Base-by-base conservation (phyloP, 2,797 vertebrate species). In the Molossus molossus region DNA sequence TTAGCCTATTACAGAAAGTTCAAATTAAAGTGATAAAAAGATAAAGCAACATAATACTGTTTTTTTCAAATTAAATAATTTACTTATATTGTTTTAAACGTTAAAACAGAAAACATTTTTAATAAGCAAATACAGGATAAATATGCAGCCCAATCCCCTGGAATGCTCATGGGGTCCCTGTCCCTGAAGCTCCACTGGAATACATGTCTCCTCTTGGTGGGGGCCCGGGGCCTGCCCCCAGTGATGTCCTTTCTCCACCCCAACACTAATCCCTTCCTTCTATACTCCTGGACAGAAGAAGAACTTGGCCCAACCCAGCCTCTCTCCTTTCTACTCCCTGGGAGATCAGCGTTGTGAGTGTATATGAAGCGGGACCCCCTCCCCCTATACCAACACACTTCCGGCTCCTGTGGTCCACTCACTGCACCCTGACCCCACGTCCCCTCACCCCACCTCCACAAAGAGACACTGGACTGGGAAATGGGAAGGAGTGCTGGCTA, bases 391-490 rank as follows among this genome's bases (percentile, higher is more conserved):
- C 9, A 20, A 25, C 65, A 17, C 37, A 48, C 77, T 70, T 77
- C 37, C 53, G n/a, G 45, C 25, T 72, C 40, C 65, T 81, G 70
- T 67, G 64, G 84, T 89, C 87, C 79, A 87, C 90, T 93, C 91
- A 93, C 91, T 96, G 92, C 85, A 17, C 21, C 80, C 64, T 94
- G 90, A 86, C 58, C 79, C 90, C 11, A 58, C 57, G 5, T 73
- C 45, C 50, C 45, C 67, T 33, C 8, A 18, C 33, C 33, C 37
- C 6, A 67, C 21, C 27, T 89, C 40, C 50, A 75, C 69, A 21
- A 23, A 33, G 72, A 73, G n/a, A 94, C 55, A 92, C 60, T 88
- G 69, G 64, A 85, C 94, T 10, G 75, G 76, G 67, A 81, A 37
- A 13, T 6, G 37, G 33, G 83, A 70, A 55, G 73, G 67, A 79